These are phyloP conservation scores for Nerophis lumbriciformis DNA, from an alignment of 2,113 vertebrate species.

Conservation along the genomic window DNA sequence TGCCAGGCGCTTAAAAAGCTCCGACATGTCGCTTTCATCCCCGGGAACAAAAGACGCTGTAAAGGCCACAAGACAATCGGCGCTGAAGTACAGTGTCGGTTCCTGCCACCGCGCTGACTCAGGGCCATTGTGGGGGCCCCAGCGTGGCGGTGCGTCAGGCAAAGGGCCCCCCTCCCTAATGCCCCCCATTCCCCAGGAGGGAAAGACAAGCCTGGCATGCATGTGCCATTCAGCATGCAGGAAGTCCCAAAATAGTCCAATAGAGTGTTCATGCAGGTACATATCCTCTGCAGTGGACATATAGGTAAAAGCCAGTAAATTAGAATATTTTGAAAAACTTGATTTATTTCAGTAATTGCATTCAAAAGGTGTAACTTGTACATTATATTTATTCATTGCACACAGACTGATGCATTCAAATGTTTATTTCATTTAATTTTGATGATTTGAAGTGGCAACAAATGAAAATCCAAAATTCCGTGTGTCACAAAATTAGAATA, in stretches of 20 bases:
- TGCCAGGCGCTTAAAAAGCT: constrained; percentile 63
- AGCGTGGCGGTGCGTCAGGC: constrained; percentile 60
- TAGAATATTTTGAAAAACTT: too few relatives aligned
- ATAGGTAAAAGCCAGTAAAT: too few relatives aligned
- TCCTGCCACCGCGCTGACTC: constrained; percentile 54
- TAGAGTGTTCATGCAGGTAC: too few relatives aligned
- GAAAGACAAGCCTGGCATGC: constrained; percentile 32
- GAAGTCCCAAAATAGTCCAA: constrained; percentile 1
- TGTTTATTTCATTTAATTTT: too few relatives aligned
- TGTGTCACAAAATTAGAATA: too few relatives aligned
- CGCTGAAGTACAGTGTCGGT: constrained; percentile 66
- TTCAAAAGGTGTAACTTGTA: too few relatives aligned
- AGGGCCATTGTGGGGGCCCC: constrained; percentile 60
- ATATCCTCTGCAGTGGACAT: too few relatives aligned
- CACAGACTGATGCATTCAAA: too few relatives aligned
- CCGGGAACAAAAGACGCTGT: constrained; percentile 68
- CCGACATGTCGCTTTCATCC: constrained; percentile 74
- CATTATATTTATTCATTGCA: too few relatives aligned
- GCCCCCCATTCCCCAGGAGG: constrained; percentile 2
- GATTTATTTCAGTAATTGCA: too few relatives aligned
- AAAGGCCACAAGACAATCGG: constrained; percentile 67
- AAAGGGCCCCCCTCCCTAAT: constrained; percentile 33
- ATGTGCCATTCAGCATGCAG: constrained; percentile 25
- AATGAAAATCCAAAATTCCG: too few relatives aligned
- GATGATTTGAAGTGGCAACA: too few relatives aligned